Evolutionary conservation across 2,888 invertebrate genomes (phyloP), one percentile per base, ranked within the genome.

Genomic region (Amphipoea oculea): DNA sequence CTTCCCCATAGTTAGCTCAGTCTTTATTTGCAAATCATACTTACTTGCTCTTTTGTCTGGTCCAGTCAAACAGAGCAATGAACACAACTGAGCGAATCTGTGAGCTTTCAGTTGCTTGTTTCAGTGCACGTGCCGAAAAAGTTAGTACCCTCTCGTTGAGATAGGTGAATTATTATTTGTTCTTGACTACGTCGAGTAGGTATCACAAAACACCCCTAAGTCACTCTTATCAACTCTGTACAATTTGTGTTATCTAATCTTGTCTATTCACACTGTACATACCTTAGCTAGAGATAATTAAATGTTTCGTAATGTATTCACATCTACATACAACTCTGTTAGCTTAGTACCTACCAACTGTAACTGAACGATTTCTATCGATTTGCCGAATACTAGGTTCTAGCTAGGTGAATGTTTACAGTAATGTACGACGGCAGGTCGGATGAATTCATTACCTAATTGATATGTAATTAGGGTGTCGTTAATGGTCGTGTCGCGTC

Each of bases 201-300:
- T 73, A 68, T 62, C 67, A 78, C 70, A 68, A 42, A 74, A 42
- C 65, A 70, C 67, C 63, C 70, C 73, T 75, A 82, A 75, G 54
- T 86, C 69, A 66, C 66, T 78, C 80, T 89, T 90, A 90, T 90
- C 90, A 87, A 78, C 73, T 86, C 80, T 79, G 79, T 79, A 87
- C 79, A 80, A 79, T 83, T 76, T 75, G 51, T 73, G 73, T 86
- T 91, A 91, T 91, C 91, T 91, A 78, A 91, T 91, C 91, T 83
- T 76, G 78, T 83, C 76, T 81, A 82, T 87, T 89, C 89, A 87
- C 86, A 86, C 82, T 84, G 85, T 86, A 85, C 73, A 82, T 82
- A 75, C 73, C 80, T 80, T 79, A 67, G 78, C 73, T 72, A 76
- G 63, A 82, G 79, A 83, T 83, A 86, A 83, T 88, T 83, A 84